Percentiles rank a stretch among this genome's conserved stretches.
These are phyloP conservation scores for Acleris emargana DNA, from an alignment of 2,888 invertebrate species.

Conservation along the genomic window DNA sequence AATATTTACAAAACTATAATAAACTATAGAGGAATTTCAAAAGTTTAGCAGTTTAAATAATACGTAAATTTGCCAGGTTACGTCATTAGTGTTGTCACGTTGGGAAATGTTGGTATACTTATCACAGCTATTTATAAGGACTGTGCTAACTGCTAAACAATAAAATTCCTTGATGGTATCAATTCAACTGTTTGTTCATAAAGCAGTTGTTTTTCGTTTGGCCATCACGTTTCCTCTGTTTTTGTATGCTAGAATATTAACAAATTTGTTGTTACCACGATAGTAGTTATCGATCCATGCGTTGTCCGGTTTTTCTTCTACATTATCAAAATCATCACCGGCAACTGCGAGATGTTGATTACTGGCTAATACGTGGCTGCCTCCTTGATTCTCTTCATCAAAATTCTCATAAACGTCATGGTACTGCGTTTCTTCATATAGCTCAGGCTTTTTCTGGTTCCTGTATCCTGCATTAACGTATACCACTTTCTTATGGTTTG, in stretches of 20 bases:
- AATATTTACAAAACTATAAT: too few relatives aligned
- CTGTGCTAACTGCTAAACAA: too few relatives aligned
- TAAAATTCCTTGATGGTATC: too few relatives aligned
- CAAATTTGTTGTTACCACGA: constrained; percentile 33
- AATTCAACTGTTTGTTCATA: too few relatives aligned
- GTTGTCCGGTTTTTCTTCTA: constrained; percentile 47
- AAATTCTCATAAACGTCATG: constrained; percentile 39
- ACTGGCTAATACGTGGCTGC: neutral
- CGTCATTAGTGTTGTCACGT: too few relatives aligned
- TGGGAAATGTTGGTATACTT: too few relatives aligned
- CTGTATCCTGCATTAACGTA: constrained; percentile 84
- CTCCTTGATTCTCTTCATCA: neutral
- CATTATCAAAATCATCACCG: constrained; percentile 44
- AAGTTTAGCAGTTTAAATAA: too few relatives aligned
- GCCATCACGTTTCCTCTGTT: constrained; percentile 15
- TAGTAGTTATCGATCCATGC: constrained; percentile 50
- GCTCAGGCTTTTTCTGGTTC: constrained; percentile 61
- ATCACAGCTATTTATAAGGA: too few relatives aligned
- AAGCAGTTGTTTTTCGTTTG: constrained; percentile 17
- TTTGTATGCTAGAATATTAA: constrained; percentile 20
- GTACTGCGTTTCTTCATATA: constrained; percentile 44
- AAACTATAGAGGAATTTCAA: too few relatives aligned
- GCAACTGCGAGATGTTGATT: constrained; percentile 8
- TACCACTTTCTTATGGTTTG: constrained; percentile 79
- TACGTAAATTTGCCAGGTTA: too few relatives aligned